These are phyloP conservation scores for Vanacampus margaritifer DNA, from an alignment of 2,113 vertebrate genomes.

Conservation along the genomic window DNA sequence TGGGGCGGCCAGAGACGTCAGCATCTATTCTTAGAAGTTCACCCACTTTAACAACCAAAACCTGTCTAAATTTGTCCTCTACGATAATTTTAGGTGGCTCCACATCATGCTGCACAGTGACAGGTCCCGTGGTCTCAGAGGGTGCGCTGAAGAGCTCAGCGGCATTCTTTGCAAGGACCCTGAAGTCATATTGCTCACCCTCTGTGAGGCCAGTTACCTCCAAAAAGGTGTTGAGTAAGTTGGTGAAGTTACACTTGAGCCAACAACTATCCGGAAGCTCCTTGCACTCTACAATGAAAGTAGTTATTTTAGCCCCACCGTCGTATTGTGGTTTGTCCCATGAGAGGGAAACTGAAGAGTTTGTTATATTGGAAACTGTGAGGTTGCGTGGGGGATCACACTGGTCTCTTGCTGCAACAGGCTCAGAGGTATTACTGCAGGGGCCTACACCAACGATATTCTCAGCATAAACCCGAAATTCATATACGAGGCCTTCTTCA, in stretches of 20 bases:
- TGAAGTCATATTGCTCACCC: conserved; percentile 92
- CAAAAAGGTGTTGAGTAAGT: conserved; percentile 88
- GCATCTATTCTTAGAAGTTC: conserved; percentile 91
- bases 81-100: conserved; percentile 90
- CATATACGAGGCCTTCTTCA: conserved; percentile 92
- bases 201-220: conserved; percentile 90
- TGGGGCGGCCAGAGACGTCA: conserved; percentile 86
- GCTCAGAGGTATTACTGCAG: conserved; percentile 87
- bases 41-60: conserved; percentile 89
- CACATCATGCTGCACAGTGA: conserved; percentile 91
- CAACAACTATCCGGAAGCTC: conserved; percentile 92
- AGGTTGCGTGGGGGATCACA: conserved; percentile 91
- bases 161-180: conserved; percentile 89
- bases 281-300: conserved; percentile 89
- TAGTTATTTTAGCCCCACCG: conserved; percentile 94
- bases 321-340: conserved; percentile 95
- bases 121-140: conserved; percentile 89
- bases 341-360: conserved; percentile 88
- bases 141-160: conserved; percentile 88
- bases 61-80: conserved; percentile 86
- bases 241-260: conserved; percentile 97
- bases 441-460: conserved; percentile 94
- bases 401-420: conserved; percentile 90
- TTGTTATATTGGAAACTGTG: conserved; percentile 90
- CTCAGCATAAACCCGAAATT: conserved; percentile 91